Conservation (phyloP, 2,888 invertebrate species). For the Eutolmus rufibarbis region DNA sequence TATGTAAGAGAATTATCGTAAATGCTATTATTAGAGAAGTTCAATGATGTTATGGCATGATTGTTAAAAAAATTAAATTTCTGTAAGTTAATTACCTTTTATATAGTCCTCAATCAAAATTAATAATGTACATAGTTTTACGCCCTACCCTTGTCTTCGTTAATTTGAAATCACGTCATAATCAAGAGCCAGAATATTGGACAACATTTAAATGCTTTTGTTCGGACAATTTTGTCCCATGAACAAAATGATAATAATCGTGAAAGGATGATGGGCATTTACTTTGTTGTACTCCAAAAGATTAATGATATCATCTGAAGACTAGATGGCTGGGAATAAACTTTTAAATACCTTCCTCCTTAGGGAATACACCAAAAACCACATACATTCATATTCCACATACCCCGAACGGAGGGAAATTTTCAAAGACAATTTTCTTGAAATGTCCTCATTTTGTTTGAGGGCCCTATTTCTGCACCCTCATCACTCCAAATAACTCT, state of each 20-base stretch:
- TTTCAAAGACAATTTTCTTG: conserved; percentile 36
- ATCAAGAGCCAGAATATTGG: background rate
- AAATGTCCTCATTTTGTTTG: conserved; percentile 15
- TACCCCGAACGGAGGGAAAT: background rate
- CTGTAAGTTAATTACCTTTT: background rate
- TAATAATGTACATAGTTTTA: background rate
- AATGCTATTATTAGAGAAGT: no score
- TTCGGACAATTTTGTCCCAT: background rate
- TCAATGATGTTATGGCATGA: no score
- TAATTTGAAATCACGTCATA: background rate
- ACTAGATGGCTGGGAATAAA: background rate
- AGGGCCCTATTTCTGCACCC: conserved; percentile 11
- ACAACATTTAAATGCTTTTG: background rate
- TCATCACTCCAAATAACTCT: conserved; percentile 39
- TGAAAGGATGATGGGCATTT: background rate
- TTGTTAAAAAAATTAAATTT: no score
- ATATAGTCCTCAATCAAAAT: background rate
- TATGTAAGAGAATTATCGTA: no score
- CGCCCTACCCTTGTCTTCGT: background rate
- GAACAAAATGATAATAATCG: background rate
- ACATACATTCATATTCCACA: background rate
- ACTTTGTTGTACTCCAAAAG: background rate
- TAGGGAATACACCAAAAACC: background rate
- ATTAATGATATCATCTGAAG: background rate
- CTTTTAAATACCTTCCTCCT: conserved; percentile 20